Evolutionary conservation across 2,888 invertebrate genomes (phyloP).

Genomic region (Rhorus exstirpatorius): DNA sequence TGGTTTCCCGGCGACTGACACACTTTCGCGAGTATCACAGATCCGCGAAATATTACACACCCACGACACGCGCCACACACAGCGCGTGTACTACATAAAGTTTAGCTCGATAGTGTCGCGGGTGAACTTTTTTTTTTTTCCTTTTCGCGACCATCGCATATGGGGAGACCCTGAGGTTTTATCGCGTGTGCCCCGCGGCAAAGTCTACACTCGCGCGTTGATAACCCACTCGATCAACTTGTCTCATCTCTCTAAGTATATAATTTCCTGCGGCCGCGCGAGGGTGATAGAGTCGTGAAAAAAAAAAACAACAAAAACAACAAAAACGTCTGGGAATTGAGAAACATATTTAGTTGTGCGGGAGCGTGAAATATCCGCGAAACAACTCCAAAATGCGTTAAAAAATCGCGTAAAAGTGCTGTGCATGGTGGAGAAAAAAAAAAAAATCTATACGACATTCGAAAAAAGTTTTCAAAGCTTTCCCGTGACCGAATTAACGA

Average conservation of each 20-base stretch:
- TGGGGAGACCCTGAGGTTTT: constrained; percentile 43
- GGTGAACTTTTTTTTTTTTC: background rate
- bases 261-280: constrained; percentile 14
- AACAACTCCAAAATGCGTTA: background rate
- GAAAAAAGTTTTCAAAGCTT: too few relatives aligned
- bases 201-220: constrained; percentile 4
- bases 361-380: constrained; percentile 6
- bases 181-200: constrained; percentile 30
- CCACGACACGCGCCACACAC: constrained; percentile 50
- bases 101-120: constrained; percentile 26
- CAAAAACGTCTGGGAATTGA: background rate
- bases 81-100: constrained; percentile 55
- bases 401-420: constrained; percentile 29
- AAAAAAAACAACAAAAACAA: too few relatives aligned
- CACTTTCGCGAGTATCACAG: constrained; percentile 63
- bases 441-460: background rate
- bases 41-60: constrained; percentile 73
- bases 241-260: constrained; percentile 16
- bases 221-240: constrained; percentile 30
- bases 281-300: constrained; percentile 15
- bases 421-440: background rate
- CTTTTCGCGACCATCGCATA: constrained; percentile 17
- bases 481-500: background rate
- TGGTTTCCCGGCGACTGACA: constrained; percentile 57
- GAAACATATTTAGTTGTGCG: constrained; percentile 1